phyloP scores from a whole-genome alignment of 2,888 invertebrate genomes.

The Disparrhopalites patrizii region DNA sequence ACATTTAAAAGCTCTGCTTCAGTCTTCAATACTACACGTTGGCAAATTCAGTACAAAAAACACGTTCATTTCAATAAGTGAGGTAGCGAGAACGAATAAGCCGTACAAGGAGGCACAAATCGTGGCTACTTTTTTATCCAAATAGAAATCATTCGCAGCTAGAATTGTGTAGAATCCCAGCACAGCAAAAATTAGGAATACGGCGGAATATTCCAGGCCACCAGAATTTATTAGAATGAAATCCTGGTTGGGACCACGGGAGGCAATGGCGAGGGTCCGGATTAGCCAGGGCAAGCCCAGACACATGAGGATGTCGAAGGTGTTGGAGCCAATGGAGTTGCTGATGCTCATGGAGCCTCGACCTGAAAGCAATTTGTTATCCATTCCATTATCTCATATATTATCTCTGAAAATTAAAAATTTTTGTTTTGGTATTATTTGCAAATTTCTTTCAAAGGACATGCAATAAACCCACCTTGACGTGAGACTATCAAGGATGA shows the following conservation, averaged over 20 bases:
- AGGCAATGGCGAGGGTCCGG: slow-evolving; percentile 78
- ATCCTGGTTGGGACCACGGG: slow-evolving; percentile 68
- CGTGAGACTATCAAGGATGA: slow-evolving; percentile 89
- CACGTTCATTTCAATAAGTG: slow-evolving; percentile 85
- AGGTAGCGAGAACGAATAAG: slow-evolving; percentile 79
- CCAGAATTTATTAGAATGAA: slow-evolving; percentile 84
- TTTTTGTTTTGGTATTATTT: no score
- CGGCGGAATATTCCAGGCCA: slow-evolving; percentile 84
- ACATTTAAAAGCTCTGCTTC: background rate
- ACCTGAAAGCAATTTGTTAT: slow-evolving; percentile 55
- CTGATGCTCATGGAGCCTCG: slow-evolving; percentile 89
- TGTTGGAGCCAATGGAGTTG: slow-evolving; percentile 85
- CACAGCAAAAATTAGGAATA: slow-evolving; percentile 79
- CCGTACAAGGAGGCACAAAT: slow-evolving; percentile 83
- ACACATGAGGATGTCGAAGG: slow-evolving; percentile 82
- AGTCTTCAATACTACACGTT: slow-evolving; percentile 59
- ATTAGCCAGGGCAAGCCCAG: slow-evolving; percentile 84
- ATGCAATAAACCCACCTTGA: slow-evolving; percentile 63
- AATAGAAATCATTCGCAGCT: slow-evolving; percentile 78
- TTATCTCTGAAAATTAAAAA: no score
- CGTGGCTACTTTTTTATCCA: slow-evolving; percentile 75
- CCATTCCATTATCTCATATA: no score
- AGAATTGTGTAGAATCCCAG: slow-evolving; percentile 78
- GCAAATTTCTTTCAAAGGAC: background rate
- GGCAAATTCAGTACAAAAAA: slow-evolving; percentile 88